Base-by-base conservation (phyloP, 2,113 vertebrate species). In the Triplophysa rosa region DNA sequence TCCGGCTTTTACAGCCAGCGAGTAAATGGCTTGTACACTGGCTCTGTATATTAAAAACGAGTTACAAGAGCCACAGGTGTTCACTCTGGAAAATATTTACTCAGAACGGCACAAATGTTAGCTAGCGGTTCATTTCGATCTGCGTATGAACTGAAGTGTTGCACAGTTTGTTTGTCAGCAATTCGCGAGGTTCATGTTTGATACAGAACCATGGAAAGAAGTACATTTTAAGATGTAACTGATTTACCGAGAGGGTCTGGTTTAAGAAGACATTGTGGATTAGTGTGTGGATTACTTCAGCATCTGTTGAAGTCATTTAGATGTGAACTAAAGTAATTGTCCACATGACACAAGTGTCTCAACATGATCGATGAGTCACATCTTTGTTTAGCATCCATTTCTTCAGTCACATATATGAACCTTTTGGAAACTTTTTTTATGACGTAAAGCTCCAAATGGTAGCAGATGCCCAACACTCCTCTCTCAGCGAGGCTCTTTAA, bases 11-110 rank as follows among this genome's bases (percentile, higher is more conserved):
- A 82, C 63, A 67, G 81, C 75, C 17, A 58, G 49, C 23, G 29
- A 40, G 54, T 74, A 63, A 81, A 81, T 62, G 24, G 71, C 68
- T 75, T 81, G 56, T 73, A 58, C 58, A 23, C 42, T 80, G 6
- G 12, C 40, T 59, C 23, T 73, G 23, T 59, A 21, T 33, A 49
- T 67, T 67, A 65, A 49, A 54, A 14, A 62, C 24, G 49, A 26
- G 11, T 63, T 47, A 45, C 1, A n/a, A 56, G 14, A 58, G 23
- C 33, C 67, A 45, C 70, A 83, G 69, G 77, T 83, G 70, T 47
- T 64, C 45, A 49, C 68, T 63, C 65, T 45, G 71, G 54, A 67
- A 73, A 62, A 68, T 75, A 62, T 81, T 75, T 75, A 49, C 24
- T n/a, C 42, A 16, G 21, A 66, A n/a, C 65, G n/a, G 17, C 29